Evolutionary conservation across 1,140 invertebrate species (phyloP), one percentile per base, ranked within the genome.

Genomic region (Euura saliciscinereae): DNA sequence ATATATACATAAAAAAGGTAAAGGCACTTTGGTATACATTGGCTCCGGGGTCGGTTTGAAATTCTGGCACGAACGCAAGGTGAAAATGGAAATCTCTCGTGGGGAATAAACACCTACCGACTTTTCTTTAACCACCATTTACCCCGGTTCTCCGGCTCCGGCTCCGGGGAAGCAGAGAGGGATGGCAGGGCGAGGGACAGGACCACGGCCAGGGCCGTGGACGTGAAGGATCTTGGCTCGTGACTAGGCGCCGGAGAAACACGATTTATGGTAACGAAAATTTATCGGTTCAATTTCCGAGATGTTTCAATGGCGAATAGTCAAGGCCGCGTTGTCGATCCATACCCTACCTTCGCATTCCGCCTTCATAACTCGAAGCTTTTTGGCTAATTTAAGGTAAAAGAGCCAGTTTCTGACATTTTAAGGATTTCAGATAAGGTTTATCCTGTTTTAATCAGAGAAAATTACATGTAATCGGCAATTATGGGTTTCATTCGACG

Each of bases 261-360:
- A 59, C 51, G 51, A 59, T 59, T 59, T 59, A 59, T 59, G 51
- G 51, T 59, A 59, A 59, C 51, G 51, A 59, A 59, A 59, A 59
- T 59, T 59, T 59, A 59, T 59, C 13, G 13, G 51, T n/a, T 59
- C 51, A 59, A 59, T 59, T 59, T 59, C 51, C 51, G 51, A 6
- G 51, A n/a, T 59, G 3, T 59, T 59, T 59, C 10, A 59, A 6
- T 28, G 28, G 6, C 51, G 8, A 59, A 59, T 59, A 59, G 51
- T 59, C 51, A 59, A 59, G 51, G 51, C 51, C 51, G 13, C 5
- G 51, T n/a, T 8, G 13, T 59, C 13, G 10, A 8, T 6, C 10
- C 51, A 11, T 59, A 59, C 51, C 51, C 51, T 59, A 59, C 51
- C 13, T 59, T 59, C 51, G 8, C 3, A 8, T 59, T 59, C 51